These are phyloP conservation scores for Rallus limicola DNA, from an alignment of 2,113 vertebrate species.

Conservation along the genomic window DNA sequence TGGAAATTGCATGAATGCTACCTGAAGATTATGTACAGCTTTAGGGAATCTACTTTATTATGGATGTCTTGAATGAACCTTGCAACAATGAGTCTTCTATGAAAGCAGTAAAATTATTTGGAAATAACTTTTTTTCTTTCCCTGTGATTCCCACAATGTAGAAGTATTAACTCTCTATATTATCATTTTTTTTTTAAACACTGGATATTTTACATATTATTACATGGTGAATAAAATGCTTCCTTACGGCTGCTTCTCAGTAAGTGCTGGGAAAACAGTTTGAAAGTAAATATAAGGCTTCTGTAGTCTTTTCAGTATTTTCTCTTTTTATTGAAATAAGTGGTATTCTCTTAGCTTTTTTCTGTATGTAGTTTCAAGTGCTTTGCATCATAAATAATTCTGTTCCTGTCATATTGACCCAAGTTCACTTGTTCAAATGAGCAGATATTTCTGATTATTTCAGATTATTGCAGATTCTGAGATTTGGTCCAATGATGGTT, in stretches of 20 bases:
- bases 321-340: neutral
- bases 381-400: neutral
- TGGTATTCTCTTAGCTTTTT: neutral
- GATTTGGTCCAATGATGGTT: neutral
- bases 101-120: neutral
- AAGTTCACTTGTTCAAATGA: neutral
- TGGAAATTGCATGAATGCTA: neutral
- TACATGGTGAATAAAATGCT: neutral
- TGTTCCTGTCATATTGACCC: neutral
- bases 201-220: neutral
- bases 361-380: neutral
- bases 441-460: neutral
- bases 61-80: neutral
- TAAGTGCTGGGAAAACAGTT: neutral
- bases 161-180: neutral
- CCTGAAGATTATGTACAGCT: neutral
- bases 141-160: neutral
- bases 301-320: neutral
- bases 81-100: neutral
- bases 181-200: neutral
- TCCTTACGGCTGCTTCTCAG: neutral
- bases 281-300: neutral
- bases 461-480: neutral
- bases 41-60: neutral
- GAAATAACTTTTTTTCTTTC: neutral